Conservation (phyloP, 2,797 vertebrate species). For the Epinephelus awoara region DNA sequence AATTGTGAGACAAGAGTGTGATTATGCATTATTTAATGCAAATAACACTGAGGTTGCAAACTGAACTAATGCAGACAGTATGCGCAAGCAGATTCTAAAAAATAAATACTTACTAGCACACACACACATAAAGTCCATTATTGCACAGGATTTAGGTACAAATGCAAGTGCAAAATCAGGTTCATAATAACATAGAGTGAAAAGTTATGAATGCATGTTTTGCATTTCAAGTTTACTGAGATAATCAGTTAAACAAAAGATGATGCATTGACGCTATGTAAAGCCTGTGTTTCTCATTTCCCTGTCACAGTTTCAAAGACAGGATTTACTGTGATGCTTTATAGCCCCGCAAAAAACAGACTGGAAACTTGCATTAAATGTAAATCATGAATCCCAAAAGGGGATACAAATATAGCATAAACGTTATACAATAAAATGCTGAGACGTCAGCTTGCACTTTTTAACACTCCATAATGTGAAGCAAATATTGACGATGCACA, state of each 20-base stretch:
- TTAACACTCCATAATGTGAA: constrained; percentile 11
- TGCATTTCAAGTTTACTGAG: neutral
- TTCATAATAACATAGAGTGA: too few species aligned
- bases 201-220: neutral
- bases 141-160: neutral
- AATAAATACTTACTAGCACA: neutral
- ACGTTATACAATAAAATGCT: neutral
- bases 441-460: constrained; percentile 1
- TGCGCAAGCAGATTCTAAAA: neutral
- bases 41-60: neutral
- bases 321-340: constrained; percentile 46
- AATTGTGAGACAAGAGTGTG: too few species aligned
- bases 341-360: constrained; percentile 25
- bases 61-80: neutral
- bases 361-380: constrained; percentile 26
- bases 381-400: constrained; percentile 22
- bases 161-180: too few species aligned
- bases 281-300: constrained; percentile 57
- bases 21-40: neutral
- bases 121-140: neutral
- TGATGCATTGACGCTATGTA: neutral
- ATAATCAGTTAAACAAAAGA: constrained; percentile 41
- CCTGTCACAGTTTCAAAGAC: constrained; percentile 30
- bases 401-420: constrained; percentile 14
- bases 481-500: constrained; percentile 13